Base-by-base conservation (phyloP, 2,113 vertebrate genomes). In the Chrysemys picta region DNA sequence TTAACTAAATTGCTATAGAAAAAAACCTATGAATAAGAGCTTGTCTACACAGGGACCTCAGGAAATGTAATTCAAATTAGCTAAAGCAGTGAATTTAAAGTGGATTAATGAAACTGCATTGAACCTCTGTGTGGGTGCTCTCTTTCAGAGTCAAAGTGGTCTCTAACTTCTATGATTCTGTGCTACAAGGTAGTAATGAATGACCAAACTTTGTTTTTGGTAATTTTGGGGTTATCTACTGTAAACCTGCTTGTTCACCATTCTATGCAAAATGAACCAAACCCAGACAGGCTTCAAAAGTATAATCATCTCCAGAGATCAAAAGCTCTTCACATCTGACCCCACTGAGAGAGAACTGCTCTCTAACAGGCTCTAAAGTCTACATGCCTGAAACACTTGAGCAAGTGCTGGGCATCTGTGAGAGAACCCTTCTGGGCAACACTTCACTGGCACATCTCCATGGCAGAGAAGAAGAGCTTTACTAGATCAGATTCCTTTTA, bases 391-490 rank as follows among this genome's bases (percentile, higher is more conserved):
- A 65, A 78, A 14, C 17, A 6, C 49, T 35, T 79, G 13, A 5
- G 0, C n/a, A 4, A n/a, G 24, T 7, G 0, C 56, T 12, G 8
- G 0, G 0, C 59, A 45, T 56, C 12, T 83, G 45, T 53, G 2
- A 65, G 75, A 49, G 45, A 21, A 22, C 49, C 47, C 45, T 89
- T 27, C 5, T 7, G 6, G 83, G 54, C 89, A 91, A 89, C 85
- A 80, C 86, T 87, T 19, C 49, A 2, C 62, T 93, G 89, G 84
- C 38, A 0, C 14, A 11, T 45, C 54, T 86, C 79, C 50, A 72
- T 54, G 1, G 0, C 0, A 1, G 49, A 76, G 84, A 62, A 88
- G 85, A 25, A 76, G 38, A 0, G n/a, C 7, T 31, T n/a, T 54
- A 9, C n/a, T 80, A 35, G 52, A 81, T 54, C 10, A 4, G 27